Conservation (phyloP, 2,113 vertebrate genomes). For the Bujurquina vittata region DNA sequence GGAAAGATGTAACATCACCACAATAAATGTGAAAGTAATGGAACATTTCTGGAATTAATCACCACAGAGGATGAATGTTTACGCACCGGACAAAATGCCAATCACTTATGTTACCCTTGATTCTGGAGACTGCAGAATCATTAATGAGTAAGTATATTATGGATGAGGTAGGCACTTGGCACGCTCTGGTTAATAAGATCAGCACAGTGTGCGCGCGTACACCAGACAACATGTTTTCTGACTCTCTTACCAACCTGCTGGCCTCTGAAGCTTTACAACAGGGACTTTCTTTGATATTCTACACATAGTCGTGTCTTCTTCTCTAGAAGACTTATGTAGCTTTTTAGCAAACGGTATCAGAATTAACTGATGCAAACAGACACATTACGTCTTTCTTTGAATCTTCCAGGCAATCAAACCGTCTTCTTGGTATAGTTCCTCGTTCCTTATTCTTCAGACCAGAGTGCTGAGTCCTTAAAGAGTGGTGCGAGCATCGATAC, state of each 20-base stretch:
- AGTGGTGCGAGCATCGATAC: constrained; percentile 39
- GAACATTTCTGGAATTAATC: not conserved
- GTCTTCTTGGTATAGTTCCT: not conserved
- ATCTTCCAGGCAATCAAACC: too few species aligned
- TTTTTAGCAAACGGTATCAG: constrained; percentile 1
- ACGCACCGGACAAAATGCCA: constrained; percentile 8
- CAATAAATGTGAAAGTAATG: not conserved
- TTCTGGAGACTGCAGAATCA: not conserved
- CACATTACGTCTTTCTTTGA: too few species aligned
- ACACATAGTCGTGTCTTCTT: not conserved
- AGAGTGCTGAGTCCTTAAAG: constrained; percentile 1
- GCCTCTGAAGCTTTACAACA: not conserved
- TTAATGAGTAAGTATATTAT: constrained; percentile 33
- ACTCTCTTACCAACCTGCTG: not conserved
- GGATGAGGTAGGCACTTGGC: not conserved
- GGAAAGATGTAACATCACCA: not conserved
- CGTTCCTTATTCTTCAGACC: not conserved
- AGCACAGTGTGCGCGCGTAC: not conserved
- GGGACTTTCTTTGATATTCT: not conserved
- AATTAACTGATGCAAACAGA: not conserved
- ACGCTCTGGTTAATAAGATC: not conserved
- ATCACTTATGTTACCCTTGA: not conserved
- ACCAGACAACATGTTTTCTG: too few species aligned
- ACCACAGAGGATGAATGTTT: not conserved
- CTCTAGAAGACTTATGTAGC: not conserved